Evolutionary conservation across 2,797 vertebrate species (phyloP).

Genomic region (Lepus townsendii): DNA sequence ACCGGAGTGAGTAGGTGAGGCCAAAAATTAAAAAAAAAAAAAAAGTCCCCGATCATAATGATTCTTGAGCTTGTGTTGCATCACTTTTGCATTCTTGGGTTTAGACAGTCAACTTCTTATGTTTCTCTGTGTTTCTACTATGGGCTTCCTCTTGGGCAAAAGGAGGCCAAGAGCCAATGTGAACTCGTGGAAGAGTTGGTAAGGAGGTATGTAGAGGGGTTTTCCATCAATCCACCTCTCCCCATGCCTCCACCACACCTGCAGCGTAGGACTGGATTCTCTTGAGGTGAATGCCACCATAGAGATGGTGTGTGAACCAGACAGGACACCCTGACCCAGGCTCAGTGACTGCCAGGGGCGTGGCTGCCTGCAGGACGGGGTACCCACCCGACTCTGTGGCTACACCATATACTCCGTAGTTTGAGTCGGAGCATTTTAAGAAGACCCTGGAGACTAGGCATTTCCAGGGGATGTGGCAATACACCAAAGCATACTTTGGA

Average conservation of each 20-base stretch:
- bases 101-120: not conserved
- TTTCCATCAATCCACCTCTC: not conserved
- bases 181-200: not conserved
- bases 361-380: accelerated
- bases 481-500: not conserved
- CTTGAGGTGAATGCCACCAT: not conserved
- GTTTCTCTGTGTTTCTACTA: not conserved
- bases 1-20: not conserved
- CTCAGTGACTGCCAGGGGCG: no score
- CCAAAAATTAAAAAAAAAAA: not conserved
- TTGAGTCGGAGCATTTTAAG: not conserved
- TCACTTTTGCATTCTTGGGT: not conserved
- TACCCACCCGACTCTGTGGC: not conserved
- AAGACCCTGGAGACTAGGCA: not conserved
- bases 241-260: no score
- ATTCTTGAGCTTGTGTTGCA: not conserved
- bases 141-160: not conserved
- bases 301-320: not conserved
- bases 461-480: not conserved
- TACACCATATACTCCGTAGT: no score
- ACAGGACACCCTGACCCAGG: not conserved
- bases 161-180: not conserved
- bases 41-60: not conserved
- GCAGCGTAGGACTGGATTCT: not conserved
- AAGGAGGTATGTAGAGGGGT: not conserved